Evolutionary conservation across 2,797 vertebrate genomes (phyloP).

Genomic region (Harpagifer antarcticus): DNA sequence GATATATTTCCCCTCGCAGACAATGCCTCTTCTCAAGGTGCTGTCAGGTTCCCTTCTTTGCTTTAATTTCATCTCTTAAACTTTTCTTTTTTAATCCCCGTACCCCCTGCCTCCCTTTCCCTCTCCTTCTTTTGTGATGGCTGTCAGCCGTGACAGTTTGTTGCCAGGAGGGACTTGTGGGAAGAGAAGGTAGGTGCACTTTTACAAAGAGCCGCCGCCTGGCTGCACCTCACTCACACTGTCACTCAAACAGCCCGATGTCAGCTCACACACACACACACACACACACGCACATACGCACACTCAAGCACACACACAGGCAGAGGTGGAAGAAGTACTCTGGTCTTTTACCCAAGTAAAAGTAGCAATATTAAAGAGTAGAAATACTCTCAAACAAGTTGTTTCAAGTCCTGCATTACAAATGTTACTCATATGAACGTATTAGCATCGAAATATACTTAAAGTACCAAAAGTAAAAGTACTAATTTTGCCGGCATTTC

Average conservation of each 20-base stretch:
- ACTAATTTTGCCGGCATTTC: too few species aligned
- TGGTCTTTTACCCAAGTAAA: too few species aligned
- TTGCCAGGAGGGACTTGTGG: constrained; percentile 86
- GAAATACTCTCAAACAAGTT: too few species aligned
- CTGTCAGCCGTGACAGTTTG: constrained; percentile 87
- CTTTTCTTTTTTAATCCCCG: constrained; percentile 83
- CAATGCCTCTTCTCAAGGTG: constrained; percentile 87
- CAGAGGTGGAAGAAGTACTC: not conserved
- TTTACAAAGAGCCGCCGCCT: constrained; percentile 85
- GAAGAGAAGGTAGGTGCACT: constrained; percentile 84
- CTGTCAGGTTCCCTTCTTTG: constrained; percentile 87
- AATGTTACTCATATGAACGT: too few species aligned
- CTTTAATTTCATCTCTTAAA: constrained; percentile 88
- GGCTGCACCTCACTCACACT: constrained; percentile 81
- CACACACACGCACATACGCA: constrained; percentile 27
- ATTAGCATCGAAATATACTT: too few species aligned
- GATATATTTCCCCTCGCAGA: constrained; percentile 84
- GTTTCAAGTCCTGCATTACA: too few species aligned
- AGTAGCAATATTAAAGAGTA: too few species aligned
- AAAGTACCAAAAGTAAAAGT: too few species aligned
- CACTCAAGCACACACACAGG: constrained; percentile 11
- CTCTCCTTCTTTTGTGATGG: constrained; percentile 82
- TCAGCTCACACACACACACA: constrained; percentile 36
- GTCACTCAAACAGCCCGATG: constrained; percentile 76
- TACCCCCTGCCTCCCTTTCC: constrained; percentile 79